phyloP scores from a whole-genome alignment of 2,113 vertebrate genomes.

The Cromileptes altivelis region DNA sequence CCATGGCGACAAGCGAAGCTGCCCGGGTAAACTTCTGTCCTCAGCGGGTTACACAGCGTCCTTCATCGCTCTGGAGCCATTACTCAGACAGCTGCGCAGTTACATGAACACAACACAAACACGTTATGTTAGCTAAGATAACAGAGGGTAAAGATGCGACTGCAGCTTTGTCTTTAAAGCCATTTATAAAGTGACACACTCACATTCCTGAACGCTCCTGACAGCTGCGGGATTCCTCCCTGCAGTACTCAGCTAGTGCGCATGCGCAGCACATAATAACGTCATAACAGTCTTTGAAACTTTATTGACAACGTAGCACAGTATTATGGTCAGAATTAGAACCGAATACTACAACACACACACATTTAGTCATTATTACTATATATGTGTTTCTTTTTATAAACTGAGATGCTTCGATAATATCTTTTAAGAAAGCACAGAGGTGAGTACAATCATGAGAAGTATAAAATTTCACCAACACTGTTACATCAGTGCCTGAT shows the following conservation, averaged over 20 bases:
- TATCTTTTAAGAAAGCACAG: too few species aligned
- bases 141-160: rapidly evolving
- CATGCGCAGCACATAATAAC: slow-evolving; percentile 40
- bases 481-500: too few species aligned
- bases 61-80: background rate
- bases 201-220: background rate
- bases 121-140: too few species aligned
- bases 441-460: too few species aligned
- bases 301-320: slow-evolving; percentile 50
- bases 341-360: too few species aligned
- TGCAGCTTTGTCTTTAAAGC: background rate
- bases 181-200: background rate
- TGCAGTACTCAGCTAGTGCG: slow-evolving; percentile 16
- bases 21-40: background rate
- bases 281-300: background rate
- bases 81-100: rapidly evolving
- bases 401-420: too few species aligned
- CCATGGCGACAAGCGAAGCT: slow-evolving; percentile 48
- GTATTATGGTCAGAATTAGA: too few species aligned
- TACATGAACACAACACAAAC: rapidly evolving
- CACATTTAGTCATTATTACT: too few species aligned
- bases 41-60: background rate
- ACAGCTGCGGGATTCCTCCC: slow-evolving; percentile 13
- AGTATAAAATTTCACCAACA: too few species aligned
- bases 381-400: too few species aligned